Evolutionary conservation across 1,140 invertebrate genomes (phyloP), one percentile per base, ranked within the genome.

Genomic region (Philotrypesis tridentata): DNA sequence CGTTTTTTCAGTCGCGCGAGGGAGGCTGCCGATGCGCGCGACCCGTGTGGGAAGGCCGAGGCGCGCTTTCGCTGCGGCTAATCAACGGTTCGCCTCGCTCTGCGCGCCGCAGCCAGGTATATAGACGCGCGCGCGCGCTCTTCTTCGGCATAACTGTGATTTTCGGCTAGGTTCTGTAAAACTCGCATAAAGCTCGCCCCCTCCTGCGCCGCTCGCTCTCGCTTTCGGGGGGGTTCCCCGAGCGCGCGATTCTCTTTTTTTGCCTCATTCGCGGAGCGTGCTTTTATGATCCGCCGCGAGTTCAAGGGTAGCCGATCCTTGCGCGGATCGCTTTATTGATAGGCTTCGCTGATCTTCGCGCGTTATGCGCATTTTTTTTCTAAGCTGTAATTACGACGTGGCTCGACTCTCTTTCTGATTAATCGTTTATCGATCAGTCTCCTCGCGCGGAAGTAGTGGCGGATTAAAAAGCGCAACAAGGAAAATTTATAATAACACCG

Each of bases 121-220:
- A 40, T 80, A 80, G 63, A 63, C 60, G 61, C 48, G 23, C 61
- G 37, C 60, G n/a, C n/a, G n/a, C n/a, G n/a, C n/a, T n/a, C n/a
- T n/a, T n/a, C n/a, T n/a, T 67, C 40, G 6, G 71, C 43, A 74
- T 68, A 74, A 80, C 79, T 80, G 71, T 80, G 71, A 80, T 80
- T 80, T 80, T 80, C 33, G 55, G 67, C 70, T 73, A 65, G 37
- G 40, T 31, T 29, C 31, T n/a, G 25, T 43, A 70, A 79, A 17
- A 70, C 27, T 8, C 61, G 27, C n/a, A 67, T 55, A 55, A 55
- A 55, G 21, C 48, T 55, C n/a, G 12, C 23, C 55, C 25, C 23
- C 70, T 70, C 25, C 17, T 21, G n/a, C 14, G 0, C 23, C 21
- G 7, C n/a, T 67, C 11, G 63, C 2, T 25, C 9, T n/a, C 4